A percentile compares a stretch with the other conserved stretches of the same genome.
These are phyloP conservation scores for Elmis aenea DNA, from an alignment of 2,888 invertebrate genomes.

Conservation along the genomic window DNA sequence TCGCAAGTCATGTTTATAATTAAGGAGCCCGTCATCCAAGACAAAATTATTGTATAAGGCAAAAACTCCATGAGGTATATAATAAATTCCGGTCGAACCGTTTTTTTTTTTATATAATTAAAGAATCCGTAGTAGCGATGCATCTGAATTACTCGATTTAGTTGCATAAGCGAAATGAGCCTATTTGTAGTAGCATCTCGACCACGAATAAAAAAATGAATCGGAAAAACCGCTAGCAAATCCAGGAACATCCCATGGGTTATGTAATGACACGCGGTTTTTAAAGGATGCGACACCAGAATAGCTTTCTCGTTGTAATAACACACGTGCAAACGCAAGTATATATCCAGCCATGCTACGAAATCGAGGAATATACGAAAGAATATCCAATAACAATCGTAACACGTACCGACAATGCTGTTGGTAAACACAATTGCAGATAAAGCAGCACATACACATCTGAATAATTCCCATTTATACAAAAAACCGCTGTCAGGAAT, in stretches of 20 bases:
- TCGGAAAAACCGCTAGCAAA: constrained; percentile 16
- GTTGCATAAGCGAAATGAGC: not conserved
- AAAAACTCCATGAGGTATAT: constrained; percentile 4
- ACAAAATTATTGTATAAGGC: constrained; percentile 8
- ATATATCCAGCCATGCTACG: constrained; percentile 20
- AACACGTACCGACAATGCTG: constrained; percentile 3
- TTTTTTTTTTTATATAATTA: not conserved
- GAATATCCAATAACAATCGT: constrained; percentile 3
- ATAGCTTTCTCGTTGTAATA: constrained; percentile 22
- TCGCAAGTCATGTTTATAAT: constrained; percentile 9
- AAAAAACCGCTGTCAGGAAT: constrained; percentile 21
- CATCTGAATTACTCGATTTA: constrained; percentile 14
- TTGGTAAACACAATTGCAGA: constrained; percentile 9
- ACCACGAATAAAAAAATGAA: constrained; percentile 4
- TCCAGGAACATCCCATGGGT: constrained; percentile 18
- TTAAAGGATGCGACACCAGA: constrained; percentile 22
- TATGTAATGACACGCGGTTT: constrained; percentile 21
- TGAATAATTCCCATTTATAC: constrained; percentile 18
- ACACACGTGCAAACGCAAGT: constrained; percentile 22
- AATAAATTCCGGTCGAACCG: not conserved
- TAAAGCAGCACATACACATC: constrained; percentile 17
- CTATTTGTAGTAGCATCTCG: not conserved
- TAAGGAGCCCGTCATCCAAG: constrained; percentile 6
- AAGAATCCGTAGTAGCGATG: constrained; percentile 18
- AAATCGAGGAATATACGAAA: constrained; percentile 13